phyloP scores from a whole-genome alignment of 2,888 invertebrate species.

The Drosophila formosana region DNA sequence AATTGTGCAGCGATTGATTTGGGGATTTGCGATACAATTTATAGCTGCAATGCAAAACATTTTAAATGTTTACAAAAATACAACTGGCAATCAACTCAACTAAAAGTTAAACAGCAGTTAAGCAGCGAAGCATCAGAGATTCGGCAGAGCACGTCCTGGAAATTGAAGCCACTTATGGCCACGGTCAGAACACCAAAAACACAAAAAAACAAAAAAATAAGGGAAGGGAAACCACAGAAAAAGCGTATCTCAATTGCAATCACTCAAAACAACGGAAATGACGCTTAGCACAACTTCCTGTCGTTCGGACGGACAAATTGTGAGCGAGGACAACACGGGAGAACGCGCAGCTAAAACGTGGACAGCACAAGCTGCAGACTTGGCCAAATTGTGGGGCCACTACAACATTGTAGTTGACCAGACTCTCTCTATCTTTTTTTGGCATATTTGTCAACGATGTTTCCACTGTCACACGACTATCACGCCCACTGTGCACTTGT shows the following conservation, averaged over 20 bases:
- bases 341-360: constrained; percentile 67
- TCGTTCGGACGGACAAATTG: constrained; percentile 63
- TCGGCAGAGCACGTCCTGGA: constrained; percentile 27
- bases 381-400: not conserved
- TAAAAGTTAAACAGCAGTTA: constrained; percentile 29
- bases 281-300: constrained; percentile 82
- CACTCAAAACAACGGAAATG: constrained; percentile 83
- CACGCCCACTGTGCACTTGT: constrained; percentile 61
- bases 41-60: constrained; percentile 28
- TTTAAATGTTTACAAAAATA: constrained; percentile 13
- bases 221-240: constrained; percentile 68
- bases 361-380: constrained; percentile 24
- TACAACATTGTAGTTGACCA: constrained; percentile 2
- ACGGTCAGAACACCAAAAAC: constrained; percentile 5
- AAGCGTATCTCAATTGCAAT: constrained; percentile 82
- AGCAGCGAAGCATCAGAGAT: constrained; percentile 29
- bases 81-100: constrained; percentile 33
- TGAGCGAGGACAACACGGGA: constrained; percentile 45
- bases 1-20: constrained; percentile 69
- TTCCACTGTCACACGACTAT: constrained; percentile 54
- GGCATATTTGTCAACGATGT: constrained; percentile 79
- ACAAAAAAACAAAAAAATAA: constrained; percentile 36
- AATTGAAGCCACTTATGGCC: constrained; percentile 32
- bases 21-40: constrained; percentile 53
- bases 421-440: constrained; percentile 45